These are phyloP conservation scores for Pogonognathellus flavescens DNA, from an alignment of 1,140 invertebrate genomes.

Conservation along the genomic window DNA sequence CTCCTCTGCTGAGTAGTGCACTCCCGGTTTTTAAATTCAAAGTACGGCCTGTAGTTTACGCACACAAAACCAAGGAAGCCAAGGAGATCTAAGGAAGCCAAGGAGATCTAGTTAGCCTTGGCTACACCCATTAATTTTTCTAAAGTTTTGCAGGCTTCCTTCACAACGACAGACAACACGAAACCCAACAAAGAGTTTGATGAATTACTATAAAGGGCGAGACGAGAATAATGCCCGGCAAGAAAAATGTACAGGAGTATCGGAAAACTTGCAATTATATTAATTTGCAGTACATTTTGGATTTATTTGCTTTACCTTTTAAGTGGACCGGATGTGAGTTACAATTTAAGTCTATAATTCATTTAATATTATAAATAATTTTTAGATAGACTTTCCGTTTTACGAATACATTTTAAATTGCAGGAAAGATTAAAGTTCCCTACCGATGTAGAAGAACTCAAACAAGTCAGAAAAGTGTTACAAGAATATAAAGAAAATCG, in stretches of 20 bases:
- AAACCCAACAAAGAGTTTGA: not conserved
- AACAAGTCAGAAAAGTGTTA: conserved; percentile 68
- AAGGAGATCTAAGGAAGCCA: no score
- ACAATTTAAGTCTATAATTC: not conserved
- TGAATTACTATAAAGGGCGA: not conserved
- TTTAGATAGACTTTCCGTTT: no score
- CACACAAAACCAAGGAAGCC: no score
- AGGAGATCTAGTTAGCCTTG: no score
- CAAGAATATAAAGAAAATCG: conserved; percentile 72
- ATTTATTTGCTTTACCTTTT: conserved; percentile 63
- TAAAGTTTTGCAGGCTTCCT: no score
- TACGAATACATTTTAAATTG: no score
- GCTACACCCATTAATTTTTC: no score
- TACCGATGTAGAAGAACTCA: conserved; percentile 71
- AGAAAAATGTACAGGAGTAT: conserved; percentile 37
- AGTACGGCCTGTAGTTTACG: no score
- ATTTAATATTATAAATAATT: no score
- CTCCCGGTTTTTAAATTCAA: no score
- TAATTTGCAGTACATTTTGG: conserved; percentile 56
- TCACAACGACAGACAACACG: no score
- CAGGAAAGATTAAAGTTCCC: conserved; percentile 70
- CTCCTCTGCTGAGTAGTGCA: no score
- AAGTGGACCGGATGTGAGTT: conserved; percentile 65
- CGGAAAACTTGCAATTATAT: conserved; percentile 20
- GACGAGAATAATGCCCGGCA: conserved; percentile 11